A percentile compares a stretch with the other conserved stretches of the same genome.
Conservation (phyloP, 1,140 invertebrate genomes). For the Doryteuthis pealeii region DNA sequence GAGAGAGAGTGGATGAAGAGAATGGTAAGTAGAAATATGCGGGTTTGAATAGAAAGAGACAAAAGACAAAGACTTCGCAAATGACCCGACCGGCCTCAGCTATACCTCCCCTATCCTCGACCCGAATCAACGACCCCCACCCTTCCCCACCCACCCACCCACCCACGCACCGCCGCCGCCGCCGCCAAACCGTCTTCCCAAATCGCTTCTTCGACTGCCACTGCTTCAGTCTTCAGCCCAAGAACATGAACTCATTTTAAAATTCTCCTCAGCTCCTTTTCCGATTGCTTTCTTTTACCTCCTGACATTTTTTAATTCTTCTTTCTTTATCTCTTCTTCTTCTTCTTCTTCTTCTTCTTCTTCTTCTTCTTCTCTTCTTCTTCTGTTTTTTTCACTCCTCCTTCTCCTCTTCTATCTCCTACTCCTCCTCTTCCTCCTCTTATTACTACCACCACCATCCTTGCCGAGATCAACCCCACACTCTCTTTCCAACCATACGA, state of each 20-base stretch:
- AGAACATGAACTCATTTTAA: no score
- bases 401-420: no score
- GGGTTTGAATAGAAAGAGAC: neutral
- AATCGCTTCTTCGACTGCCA: constrained; percentile 1
- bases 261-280: no score
- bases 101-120: neutral
- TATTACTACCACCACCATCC: neutral
- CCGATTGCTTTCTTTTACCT: no score
- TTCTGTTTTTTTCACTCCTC: no score
- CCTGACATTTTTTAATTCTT: no score
- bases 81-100: neutral
- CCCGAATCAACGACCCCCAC: neutral
- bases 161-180: neutral
- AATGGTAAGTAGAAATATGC: no score
- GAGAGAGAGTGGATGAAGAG: no score
- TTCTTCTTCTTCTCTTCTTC: no score
- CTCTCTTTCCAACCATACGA: neutral
- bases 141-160: neutral
- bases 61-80: neutral
- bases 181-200: neutral
- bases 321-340: no score
- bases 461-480: neutral
- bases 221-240: constrained; percentile 1
- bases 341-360: no score
- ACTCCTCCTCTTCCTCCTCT: no score